Base-by-base conservation (phyloP, 1,140 invertebrate species). In the Triops longicaudatus region DNA sequence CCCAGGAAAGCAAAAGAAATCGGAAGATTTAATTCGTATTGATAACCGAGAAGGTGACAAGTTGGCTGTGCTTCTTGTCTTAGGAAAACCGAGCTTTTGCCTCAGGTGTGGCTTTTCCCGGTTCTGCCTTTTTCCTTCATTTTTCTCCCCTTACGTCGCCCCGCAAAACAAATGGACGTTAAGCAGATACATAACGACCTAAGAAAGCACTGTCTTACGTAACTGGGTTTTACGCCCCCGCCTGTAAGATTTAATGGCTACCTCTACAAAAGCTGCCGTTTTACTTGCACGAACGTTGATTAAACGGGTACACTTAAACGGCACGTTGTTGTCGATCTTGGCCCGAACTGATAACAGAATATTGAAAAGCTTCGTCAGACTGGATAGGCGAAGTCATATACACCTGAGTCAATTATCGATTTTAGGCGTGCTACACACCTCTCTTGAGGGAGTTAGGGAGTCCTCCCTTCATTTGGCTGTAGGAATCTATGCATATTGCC, bases 371-470 rank as follows among this genome's bases (percentile, higher is more conserved):
- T 63, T 63, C 50, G 50, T 63, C 22, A 63, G 14, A 5, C 22
- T 6, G 14, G 22, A 5, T 9, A 63, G 6, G 10, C 22, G 14
- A 22, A 17, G 17, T 22, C n/a, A n/a, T 63, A 63, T 37, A 37
- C 31, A 37, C 50, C 50, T 63, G 50, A 63, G 50, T 22, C 50
- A 63, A 63, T 63, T 63, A 63, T 63, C 50, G 50, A 63, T 63
- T 63, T 63, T 63, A 63, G 50, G 50, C 50, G 50, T 22, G 14
- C 50, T 12, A 63, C 14, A 63, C 50, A 17, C 22, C 14, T 22
- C 22, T 63, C 31, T 7, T 37, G 7, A 37, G 50, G 50, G 50
- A 22, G 50, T 63, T 63, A 1, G 2, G 31, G 31, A 7, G 50
- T 10, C 43, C 43, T 44, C 43, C 6, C 17, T 17, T 22, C 10